Base-by-base conservation (phyloP, 2,888 invertebrate genomes). In the Carpatolechia fugitivella region DNA sequence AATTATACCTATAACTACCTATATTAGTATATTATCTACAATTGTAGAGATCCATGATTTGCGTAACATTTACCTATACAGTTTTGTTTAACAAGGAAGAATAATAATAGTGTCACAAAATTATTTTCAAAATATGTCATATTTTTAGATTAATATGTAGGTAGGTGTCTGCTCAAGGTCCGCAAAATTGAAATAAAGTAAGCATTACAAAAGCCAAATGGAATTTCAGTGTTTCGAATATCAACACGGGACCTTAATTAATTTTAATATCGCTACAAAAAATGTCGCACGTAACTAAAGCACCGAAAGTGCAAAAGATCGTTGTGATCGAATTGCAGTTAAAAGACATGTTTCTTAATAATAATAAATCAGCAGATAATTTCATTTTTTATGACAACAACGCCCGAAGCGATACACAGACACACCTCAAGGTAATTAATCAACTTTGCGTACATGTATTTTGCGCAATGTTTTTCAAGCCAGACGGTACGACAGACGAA, bases 341-440 rank as follows among this genome's bases (percentile, higher is more conserved):
- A 33, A 38, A 41, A 36, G 10, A 50, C 38, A 54, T 14, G 48
- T 57, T 52, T 49, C 29, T 41, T 47, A 59, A 57, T 54, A 55
- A 52, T 48, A 50, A 61, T 38, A 47, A 55, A 53, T 54, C 55
- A 36, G 44, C 24, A 33, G 52, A 56, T 54, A 61, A 60, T 60
- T 57, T 57, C 51, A 54, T 59, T 53, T 59, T 58, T 60, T 54
- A 52, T 55, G 47, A 46, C n/a, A 52, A 47, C 14, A 53, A 47
- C 58, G 62, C 64, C 50, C 58, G 51, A 59, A 60, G 56, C 48
- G 11, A 53, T 48, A 56, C 57, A 57, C 40, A 41, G 40, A 11
- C 40, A 29, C 61, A 59, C 60, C 59, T 56, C 41, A 46, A 13
- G 13, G 55, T 57, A 60, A 65, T 60, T 62, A 65, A 61, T 61